A percentile compares a stretch with the other conserved stretches of the same genome.
Conservation (phyloP, 92 coral and sea anemone species). For the Epizoanthus illoricatus region DNA sequence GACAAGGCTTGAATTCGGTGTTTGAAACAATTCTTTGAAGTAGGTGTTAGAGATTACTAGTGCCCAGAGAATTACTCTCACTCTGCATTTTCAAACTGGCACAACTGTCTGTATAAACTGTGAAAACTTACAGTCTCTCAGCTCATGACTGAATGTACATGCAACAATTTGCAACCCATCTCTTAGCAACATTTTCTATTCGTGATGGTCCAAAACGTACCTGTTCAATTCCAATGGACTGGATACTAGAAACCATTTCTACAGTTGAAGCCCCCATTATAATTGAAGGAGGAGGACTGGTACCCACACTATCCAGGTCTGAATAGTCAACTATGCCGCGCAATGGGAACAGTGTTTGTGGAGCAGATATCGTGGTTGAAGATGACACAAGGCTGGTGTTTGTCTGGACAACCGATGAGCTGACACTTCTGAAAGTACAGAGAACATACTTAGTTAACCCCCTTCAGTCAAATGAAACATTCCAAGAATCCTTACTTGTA, state of each 20-base stretch:
- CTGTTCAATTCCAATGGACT: constrained; percentile 32
- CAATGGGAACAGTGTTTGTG: constrained; percentile 37
- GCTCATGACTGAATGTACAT: not conserved
- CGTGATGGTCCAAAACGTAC: not conserved
- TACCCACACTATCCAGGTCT: constrained; percentile 64
- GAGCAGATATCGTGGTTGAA: constrained; percentile 30
- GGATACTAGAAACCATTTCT: constrained; percentile 32
- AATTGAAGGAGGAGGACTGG: constrained; percentile 45
- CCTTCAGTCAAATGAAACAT: too few relatives aligned
- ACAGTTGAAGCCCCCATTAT: not conserved
- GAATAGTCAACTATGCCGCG: constrained; percentile 85
- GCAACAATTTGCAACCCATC: not conserved
- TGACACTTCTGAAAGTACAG: constrained; percentile 1
- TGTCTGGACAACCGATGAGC: not conserved
- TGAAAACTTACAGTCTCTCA: too few relatives aligned
- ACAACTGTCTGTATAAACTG: too few relatives aligned
- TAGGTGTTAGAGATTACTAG: too few relatives aligned
- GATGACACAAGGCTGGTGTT: constrained; percentile 21
- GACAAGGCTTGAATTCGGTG: too few relatives aligned
- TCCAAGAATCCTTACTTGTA: too few relatives aligned
- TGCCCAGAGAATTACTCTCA: too few relatives aligned
- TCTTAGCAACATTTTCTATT: not conserved
- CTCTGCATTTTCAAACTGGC: too few relatives aligned
- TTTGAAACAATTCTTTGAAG: too few relatives aligned
- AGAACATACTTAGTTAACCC: not conserved